Conservation (phyloP, 2,888 invertebrate genomes). For the Mactromeris polynyma region DNA sequence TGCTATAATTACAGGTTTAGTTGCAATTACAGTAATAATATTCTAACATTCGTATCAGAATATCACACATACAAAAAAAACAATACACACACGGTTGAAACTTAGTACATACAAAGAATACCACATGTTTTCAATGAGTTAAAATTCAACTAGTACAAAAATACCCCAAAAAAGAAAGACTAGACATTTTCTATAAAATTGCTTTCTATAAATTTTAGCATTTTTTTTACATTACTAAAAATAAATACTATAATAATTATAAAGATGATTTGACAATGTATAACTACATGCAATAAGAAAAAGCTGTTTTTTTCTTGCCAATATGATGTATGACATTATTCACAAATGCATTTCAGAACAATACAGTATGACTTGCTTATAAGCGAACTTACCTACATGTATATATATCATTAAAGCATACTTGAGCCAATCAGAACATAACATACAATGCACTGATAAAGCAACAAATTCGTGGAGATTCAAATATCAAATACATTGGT, state of each 20-base stretch:
- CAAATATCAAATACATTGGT: too few relatives aligned
- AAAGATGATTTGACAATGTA: not conserved
- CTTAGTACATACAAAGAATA: not conserved
- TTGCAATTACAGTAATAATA: too few relatives aligned
- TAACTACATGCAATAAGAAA: not conserved
- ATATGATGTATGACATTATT: not conserved
- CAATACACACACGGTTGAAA: not conserved
- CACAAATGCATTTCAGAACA: not conserved
- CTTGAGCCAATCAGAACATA: too few relatives aligned
- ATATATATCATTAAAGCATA: too few relatives aligned
- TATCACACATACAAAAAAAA: not conserved
- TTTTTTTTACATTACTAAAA: constrained; percentile 13
- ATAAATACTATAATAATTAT: constrained; percentile 2
- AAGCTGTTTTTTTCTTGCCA: not conserved
- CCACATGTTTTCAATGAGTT: not conserved
- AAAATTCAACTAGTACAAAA: not conserved
- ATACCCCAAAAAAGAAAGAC: constrained; percentile 11
- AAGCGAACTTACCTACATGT: too few relatives aligned
- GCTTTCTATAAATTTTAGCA: constrained; percentile 8
- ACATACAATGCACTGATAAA: too few relatives aligned
- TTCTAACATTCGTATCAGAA: not conserved
- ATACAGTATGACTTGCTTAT: not conserved
- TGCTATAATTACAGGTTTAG: too few relatives aligned
- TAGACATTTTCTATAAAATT: constrained; percentile 9
- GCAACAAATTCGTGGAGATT: too few relatives aligned